Evolutionary conservation across 2,888 invertebrate genomes (phyloP), one percentile per base, ranked within the genome.

Genomic region (Eupithecia subumbrata): DNA sequence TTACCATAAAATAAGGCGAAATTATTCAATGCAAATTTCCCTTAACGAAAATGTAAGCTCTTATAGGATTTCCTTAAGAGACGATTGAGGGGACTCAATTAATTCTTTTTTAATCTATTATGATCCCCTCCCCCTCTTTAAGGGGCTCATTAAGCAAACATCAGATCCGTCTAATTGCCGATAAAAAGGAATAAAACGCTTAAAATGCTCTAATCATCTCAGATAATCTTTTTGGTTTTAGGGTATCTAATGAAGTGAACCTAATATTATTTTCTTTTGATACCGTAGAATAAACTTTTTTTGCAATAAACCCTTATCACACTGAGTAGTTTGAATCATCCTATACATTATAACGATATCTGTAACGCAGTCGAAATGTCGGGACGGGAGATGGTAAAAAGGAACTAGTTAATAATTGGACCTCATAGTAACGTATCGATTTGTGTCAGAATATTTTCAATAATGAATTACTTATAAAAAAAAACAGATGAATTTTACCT

Each of bases 31-130:
- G 14, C 14, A 25, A 25, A 69, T 70, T 74, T 52, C 48, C 37
- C 48, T 45, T 48, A 37, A n/a, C 52, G 37, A 37, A 72, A 72
- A 25, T 14, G 25, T 60, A 60, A 60, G 5, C 12, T 5, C 60
- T 25, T 12, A 22, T 56, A 22, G 56, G 22, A 56, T 22, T 56
- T 56, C 56, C 56, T 60, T 25, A 30, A 71, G 12, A 9, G 8
- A 8, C 8, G 34, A 34, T 34, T 34, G 34, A 34, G 34, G 34
- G 34, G n/a, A 30, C 14, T 48, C 64, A 52, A 70, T 76, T 71
- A 73, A 73, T 74, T 74, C 43, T 72, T 72, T 74, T 76, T 75
- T 75, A 52, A 73, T 73, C 75, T 73, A 73, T 73, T 60, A 75
- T 66, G 67, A 71, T 70, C 66, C 73, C 71, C 25, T 14, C 43